These are phyloP conservation scores for Drosophila nr. perissopoda DNA, from an alignment of 2,888 invertebrate genomes.

Conservation along the genomic window DNA sequence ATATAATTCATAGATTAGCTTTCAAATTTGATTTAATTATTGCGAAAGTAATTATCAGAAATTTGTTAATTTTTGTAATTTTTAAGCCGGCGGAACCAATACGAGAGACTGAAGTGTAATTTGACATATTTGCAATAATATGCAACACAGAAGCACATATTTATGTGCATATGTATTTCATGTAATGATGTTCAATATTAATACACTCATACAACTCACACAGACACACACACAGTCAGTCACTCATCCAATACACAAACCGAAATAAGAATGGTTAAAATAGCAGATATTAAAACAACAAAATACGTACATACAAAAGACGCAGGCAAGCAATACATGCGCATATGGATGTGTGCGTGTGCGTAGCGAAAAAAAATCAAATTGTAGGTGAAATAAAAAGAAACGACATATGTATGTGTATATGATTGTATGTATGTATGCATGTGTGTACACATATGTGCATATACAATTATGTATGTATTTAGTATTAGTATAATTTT, in stretches of 20 bases:
- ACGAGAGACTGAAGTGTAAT: constrained; percentile 91
- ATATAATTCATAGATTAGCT: constrained; percentile 30
- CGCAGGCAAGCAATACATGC: neutral
- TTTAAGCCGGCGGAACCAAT: constrained; percentile 89
- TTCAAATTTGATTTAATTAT: constrained; percentile 56
- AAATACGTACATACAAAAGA: constrained; percentile 5
- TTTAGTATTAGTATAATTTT: constrained; percentile 7
- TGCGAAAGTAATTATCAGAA: constrained; percentile 77
- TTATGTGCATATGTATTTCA: constrained; percentile 20
- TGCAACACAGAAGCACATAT: constrained; percentile 49
- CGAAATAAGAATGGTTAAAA: neutral
- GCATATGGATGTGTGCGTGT: neutral
- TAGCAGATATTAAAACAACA: neutral
- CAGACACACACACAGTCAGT: constrained; percentile 4
- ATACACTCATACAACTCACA: constrained; percentile 29
- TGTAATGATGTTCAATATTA: constrained; percentile 48
- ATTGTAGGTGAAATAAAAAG: neutral
- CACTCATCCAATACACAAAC: neutral
- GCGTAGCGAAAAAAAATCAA: neutral
- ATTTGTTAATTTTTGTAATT: constrained; percentile 86
- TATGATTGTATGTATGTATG: neutral
- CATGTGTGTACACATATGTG: neutral
- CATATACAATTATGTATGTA: constrained; percentile 4
- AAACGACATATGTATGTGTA: neutral
- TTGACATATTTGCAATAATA: constrained; percentile 66